These are phyloP conservation scores for Hemitrygon akajei DNA, from an alignment of 2,797 vertebrate genomes.

Conservation along the genomic window DNA sequence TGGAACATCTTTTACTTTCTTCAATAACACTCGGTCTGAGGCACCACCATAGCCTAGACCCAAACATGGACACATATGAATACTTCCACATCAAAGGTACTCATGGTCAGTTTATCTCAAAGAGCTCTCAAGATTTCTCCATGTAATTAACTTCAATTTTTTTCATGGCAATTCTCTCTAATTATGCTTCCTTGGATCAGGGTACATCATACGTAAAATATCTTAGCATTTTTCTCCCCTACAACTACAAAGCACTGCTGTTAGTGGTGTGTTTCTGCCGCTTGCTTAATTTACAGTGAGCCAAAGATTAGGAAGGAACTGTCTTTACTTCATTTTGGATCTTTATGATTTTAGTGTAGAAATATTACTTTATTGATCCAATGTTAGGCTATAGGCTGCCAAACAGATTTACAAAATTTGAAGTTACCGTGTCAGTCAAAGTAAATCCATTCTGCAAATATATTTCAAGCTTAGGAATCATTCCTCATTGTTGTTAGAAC, in stretches of 20 bases:
- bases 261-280: not conserved
- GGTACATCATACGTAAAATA: not conserved
- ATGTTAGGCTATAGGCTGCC: not conserved
- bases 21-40: not conserved
- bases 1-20: not conserved
- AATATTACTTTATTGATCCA: not conserved
- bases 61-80: too few species aligned
- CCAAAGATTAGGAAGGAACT: not conserved
- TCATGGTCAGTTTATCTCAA: not conserved
- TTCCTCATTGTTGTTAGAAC: not conserved
- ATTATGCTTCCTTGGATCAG: not conserved
- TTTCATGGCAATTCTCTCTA: not conserved
- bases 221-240: not conserved
- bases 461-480: not conserved
- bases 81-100: too few species aligned
- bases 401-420: not conserved
- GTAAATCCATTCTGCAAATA: not conserved
- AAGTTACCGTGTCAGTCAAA: not conserved
- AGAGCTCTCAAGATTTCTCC: not conserved
- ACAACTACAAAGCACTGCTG: not conserved
- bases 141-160: not conserved
- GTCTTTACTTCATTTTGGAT: not conserved
- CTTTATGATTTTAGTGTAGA: not conserved
- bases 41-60: not conserved
- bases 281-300: not conserved